Conservation (phyloP, 2,888 invertebrate species). For the Autographa pulchrina region DNA sequence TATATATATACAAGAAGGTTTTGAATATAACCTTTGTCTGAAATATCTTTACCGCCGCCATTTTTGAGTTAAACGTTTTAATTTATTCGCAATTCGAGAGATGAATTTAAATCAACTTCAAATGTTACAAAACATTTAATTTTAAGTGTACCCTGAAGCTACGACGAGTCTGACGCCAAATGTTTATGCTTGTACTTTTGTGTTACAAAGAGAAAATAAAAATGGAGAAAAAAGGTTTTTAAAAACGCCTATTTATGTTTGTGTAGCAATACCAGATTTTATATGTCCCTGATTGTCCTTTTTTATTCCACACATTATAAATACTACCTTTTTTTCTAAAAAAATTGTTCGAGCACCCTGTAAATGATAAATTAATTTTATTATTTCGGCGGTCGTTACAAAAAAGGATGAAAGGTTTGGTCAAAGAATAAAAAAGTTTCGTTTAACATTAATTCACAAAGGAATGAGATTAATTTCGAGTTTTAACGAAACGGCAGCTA, state of each 20-base stretch:
- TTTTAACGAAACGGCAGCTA: conserved; percentile 29
- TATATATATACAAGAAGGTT: neutral
- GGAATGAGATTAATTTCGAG: conserved; percentile 41
- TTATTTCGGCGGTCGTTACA: conserved; percentile 1
- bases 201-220: conserved; percentile 13
- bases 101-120: conserved; percentile 5
- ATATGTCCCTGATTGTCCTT: neutral
- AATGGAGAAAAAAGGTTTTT: conserved; percentile 14
- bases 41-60: neutral
- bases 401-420: conserved; percentile 6
- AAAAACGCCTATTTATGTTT: neutral
- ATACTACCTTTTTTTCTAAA: neutral
- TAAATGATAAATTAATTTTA: conserved; percentile 20
- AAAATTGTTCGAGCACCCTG: neutral
- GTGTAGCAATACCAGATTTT: neutral
- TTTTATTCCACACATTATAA: conserved; percentile 4
- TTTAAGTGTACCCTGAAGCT: neutral
- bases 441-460: conserved; percentile 37
- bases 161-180: conserved; percentile 1
- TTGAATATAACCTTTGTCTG: neutral
- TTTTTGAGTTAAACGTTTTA: neutral
- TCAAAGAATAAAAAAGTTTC: conserved; percentile 20
- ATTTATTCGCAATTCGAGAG: neutral
- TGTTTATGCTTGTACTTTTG: conserved; percentile 13
- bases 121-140: conserved; percentile 4